Conservation (phyloP, 2,888 invertebrate genomes). For the Callyntrura guangdongensis region DNA sequence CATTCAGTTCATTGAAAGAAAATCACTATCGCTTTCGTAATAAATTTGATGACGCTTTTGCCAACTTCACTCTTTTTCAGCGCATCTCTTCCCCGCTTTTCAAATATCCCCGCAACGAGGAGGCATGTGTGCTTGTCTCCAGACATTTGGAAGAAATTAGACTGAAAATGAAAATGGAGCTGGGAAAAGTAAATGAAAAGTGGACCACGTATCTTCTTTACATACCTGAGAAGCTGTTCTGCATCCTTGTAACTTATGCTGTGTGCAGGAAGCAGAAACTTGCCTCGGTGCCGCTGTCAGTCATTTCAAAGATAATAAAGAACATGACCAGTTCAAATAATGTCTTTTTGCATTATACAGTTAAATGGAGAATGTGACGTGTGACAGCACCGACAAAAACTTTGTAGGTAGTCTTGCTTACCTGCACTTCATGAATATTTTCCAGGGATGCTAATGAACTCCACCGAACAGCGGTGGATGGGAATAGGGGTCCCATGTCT, state of each 20-base stretch:
- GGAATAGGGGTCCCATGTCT: conserved; percentile 82
- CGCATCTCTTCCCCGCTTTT: too few relatives aligned
- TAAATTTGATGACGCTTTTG: conserved; percentile 60
- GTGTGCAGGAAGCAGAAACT: conserved; percentile 81
- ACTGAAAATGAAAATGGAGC: neutral
- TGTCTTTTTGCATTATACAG: neutral
- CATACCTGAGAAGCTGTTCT: conserved; percentile 83
- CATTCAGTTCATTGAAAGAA: conserved; percentile 50
- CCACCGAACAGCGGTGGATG: conserved; percentile 79
- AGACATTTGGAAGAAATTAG: too few relatives aligned
- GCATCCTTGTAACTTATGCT: conserved; percentile 83
- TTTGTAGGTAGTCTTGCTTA: conserved; percentile 49
- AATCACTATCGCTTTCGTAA: conserved; percentile 48
- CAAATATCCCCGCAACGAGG: neutral
- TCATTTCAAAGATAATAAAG: conserved; percentile 56
- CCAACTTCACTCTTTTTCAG: too few relatives aligned
- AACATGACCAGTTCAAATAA: conserved; percentile 11
- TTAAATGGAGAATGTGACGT: neutral
- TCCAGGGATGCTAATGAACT: conserved; percentile 83
- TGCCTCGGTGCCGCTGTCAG: conserved; percentile 82
- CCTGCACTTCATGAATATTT: conserved; percentile 84
- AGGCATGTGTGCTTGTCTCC: conserved; percentile 27
- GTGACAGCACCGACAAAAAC: neutral
- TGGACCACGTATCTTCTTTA: neutral
- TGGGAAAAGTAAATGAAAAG: neutral